Base-by-base conservation (phyloP, 2,797 vertebrate species). In the Anabacerthia variegaticeps region DNA sequence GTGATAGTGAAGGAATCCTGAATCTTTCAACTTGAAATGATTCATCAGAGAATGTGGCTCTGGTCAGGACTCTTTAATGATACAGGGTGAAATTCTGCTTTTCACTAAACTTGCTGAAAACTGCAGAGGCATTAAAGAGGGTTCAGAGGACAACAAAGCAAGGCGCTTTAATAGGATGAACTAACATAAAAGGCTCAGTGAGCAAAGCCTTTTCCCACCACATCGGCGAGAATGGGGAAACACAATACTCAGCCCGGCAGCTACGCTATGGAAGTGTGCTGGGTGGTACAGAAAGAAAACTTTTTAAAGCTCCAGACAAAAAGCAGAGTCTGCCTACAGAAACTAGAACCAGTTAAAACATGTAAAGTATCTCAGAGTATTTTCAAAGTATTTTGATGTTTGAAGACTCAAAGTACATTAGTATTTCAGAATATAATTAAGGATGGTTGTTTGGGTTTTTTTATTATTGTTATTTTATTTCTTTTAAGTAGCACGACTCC, bases 121-220 rank as follows among this genome's bases (percentile, higher is more conserved):
- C 84, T 27, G 86, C 84, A 61, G 74, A 77, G 78, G 78, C 95
- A 80, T 92, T 87, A 84, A 80, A 94, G 92, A 95, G 93, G 93
- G 74, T 88, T 95, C 89, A 94, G 73, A 89, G 66, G 78, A 93
- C 69, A 96, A 97, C 94, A 97, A 97, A 97, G 93, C 84, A 48
- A 88, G 86, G 79, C 65, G 56, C 92, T 96, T 96, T 95, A 94
- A 94, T 92, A 72, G 95, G 94, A 96, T 93, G 93, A 97, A 87
- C 78, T 61, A 51, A 91, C 75, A 95, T 69, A 93, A 96, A 96
- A 94, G 83, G 79, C 59, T 82, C 87, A 96, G 89, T 36, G 73
- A 80, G 68, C 65, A n/a, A 41, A 95, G 83, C 71, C 84, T 88
- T 96, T 97, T 97, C 96, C 94, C 96, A 94, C 46, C 92, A 85